Conservation (phyloP, 2,888 invertebrate species). For the Biston betularia region DNA sequence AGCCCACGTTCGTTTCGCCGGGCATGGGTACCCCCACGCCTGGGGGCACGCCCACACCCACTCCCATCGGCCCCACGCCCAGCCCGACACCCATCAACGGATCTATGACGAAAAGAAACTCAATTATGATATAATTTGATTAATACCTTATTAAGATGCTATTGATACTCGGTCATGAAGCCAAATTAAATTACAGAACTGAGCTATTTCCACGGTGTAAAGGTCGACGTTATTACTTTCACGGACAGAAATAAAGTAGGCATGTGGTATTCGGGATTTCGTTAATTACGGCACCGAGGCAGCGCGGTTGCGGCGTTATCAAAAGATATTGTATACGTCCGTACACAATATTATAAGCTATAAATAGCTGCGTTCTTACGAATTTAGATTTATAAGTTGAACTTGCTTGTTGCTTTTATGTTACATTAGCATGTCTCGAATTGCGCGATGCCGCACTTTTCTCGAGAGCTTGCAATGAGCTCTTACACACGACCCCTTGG, state of each 20-base stretch:
- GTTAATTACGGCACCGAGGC: slow-evolving; percentile 1
- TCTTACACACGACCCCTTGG: slow-evolving; percentile 41
- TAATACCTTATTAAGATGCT: background rate
- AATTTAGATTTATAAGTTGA: no score
- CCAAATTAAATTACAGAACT: slow-evolving; percentile 12
- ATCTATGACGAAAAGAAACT: slow-evolving; percentile 73
- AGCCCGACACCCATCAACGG: slow-evolving; percentile 84
- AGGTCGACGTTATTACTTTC: slow-evolving; percentile 7
- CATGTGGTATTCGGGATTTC: slow-evolving; percentile 3
- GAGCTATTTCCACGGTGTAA: slow-evolving; percentile 10
- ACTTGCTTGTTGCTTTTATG: no score
- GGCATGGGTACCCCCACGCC: slow-evolving; percentile 79
- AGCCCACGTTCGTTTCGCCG: slow-evolving; percentile 95
- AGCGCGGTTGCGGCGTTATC: background rate
- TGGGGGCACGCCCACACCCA: slow-evolving; percentile 77
- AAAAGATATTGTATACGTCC: background rate
- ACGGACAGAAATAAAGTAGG: slow-evolving; percentile 1
- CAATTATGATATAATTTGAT: background rate
- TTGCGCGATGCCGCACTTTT: slow-evolving; percentile 30
- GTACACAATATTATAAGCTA: background rate
- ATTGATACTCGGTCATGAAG: slow-evolving; percentile 9
- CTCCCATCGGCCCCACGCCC: slow-evolving; percentile 79
- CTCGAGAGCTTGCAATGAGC: slow-evolving; percentile 42
- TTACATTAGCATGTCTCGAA: no score
- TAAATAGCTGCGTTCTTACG: background rate